Conservation (phyloP, 2,888 invertebrate species). For the Cephus rjabovi region DNA sequence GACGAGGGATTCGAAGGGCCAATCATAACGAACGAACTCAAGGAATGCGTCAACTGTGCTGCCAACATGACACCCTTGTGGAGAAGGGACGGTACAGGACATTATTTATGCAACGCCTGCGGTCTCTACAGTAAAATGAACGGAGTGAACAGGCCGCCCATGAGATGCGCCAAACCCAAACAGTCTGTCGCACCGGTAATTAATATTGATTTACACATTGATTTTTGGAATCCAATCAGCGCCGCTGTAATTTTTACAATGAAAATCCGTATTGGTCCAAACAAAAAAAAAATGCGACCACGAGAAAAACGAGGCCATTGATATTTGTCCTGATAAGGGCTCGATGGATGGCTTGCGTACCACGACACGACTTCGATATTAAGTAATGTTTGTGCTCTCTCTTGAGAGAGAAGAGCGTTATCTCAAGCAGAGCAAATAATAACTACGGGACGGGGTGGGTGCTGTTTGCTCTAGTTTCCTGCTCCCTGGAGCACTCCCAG, state of each 20-base stretch:
- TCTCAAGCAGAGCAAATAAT: slow-evolving; percentile 57
- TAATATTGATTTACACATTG: slow-evolving; percentile 4
- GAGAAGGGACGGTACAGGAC: slow-evolving; percentile 88
- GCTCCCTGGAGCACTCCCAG: slow-evolving; percentile 47
- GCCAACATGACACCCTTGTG: slow-evolving; percentile 81
- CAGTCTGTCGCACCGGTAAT: slow-evolving; percentile 57
- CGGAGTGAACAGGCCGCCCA: slow-evolving; percentile 72
- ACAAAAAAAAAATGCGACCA: slow-evolving; percentile 51
- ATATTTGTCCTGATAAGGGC: slow-evolving; percentile 58
- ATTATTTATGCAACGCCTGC: slow-evolving; percentile 90
- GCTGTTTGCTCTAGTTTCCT: slow-evolving; percentile 64
- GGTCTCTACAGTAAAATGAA: slow-evolving; percentile 68
- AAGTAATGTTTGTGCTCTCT: slow-evolving; percentile 59
- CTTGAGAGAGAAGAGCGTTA: slow-evolving; percentile 51
- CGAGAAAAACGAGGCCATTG: slow-evolving; percentile 49
- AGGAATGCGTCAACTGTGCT: slow-evolving; percentile 79
- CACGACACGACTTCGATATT: slow-evolving; percentile 56
- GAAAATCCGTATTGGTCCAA: background rate
- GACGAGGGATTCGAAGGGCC: slow-evolving; percentile 69
- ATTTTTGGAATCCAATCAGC: background rate
- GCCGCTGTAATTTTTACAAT: background rate
- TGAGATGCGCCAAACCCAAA: slow-evolving; percentile 58
- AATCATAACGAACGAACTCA: slow-evolving; percentile 70
- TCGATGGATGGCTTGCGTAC: slow-evolving; percentile 28
- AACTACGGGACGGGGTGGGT: slow-evolving; percentile 48